A percentile compares a stretch with the other conserved stretches of the same genome.
Conservation (phyloP, 2,888 invertebrate species). For the Doris montereyensis region DNA sequence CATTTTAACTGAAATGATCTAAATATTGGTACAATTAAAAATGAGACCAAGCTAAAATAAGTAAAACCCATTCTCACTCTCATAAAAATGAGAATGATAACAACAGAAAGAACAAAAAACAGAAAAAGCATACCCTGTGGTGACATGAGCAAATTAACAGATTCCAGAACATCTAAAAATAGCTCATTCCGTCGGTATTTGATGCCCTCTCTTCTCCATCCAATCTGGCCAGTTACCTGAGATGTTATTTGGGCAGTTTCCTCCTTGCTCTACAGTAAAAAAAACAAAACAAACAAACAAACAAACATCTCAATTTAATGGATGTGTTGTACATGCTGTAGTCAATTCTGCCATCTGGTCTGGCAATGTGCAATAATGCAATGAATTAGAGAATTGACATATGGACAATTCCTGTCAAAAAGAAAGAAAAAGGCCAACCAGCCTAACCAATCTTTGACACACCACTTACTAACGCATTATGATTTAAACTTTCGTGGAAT, state of each 20-base stretch:
- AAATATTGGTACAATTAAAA: neutral
- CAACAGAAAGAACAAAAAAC: neutral
- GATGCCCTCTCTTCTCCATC: conserved; percentile 99
- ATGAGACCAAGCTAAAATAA: neutral
- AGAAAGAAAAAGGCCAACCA: too few relatives aligned
- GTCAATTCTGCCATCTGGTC: too few relatives aligned
- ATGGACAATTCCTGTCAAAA: too few relatives aligned
- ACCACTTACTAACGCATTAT: too few relatives aligned
- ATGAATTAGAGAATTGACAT: too few relatives aligned
- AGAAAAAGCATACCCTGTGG: conserved; percentile 84
- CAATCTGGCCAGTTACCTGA: conserved; percentile 96
- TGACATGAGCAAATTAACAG: conserved; percentile 99
- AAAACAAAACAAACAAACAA: neutral
- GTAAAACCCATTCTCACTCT: neutral
- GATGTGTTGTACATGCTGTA: too few relatives aligned
- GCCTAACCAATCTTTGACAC: too few relatives aligned
- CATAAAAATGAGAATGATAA: neutral
- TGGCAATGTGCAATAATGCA: too few relatives aligned
- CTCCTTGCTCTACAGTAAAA: conserved; percentile 88
- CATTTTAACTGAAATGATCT: neutral
- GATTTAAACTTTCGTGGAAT: too few relatives aligned
- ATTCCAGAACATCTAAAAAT: conserved; percentile 98
- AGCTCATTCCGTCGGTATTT: conserved; percentile 98
- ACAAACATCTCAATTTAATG: too few relatives aligned
- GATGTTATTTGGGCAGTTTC: conserved; percentile 99